A percentile compares a stretch with the other conserved stretches of the same genome.
These are phyloP conservation scores for Taeniopygia guttata DNA, from an alignment of 2,797 vertebrate genomes.

Conservation along the genomic window DNA sequence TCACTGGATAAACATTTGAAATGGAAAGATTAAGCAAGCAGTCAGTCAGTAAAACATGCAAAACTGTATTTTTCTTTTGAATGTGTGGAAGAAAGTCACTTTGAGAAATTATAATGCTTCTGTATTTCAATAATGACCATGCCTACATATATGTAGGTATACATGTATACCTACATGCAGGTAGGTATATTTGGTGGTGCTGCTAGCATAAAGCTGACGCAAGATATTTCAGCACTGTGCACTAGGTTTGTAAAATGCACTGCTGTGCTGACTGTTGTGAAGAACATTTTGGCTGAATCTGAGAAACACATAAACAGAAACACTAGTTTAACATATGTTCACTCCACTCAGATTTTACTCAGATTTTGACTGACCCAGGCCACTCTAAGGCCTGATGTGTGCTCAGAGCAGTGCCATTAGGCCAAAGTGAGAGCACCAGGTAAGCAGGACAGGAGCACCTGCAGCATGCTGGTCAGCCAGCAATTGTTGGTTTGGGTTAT, in stretches of 20 bases:
- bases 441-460: background rate
- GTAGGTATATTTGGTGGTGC: background rate
- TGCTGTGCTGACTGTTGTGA: background rate
- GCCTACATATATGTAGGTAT: background rate
- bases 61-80: background rate
- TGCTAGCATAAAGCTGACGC: background rate
- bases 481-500: background rate
- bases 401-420: accelerated
- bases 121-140: background rate
- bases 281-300: background rate
- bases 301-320: background rate
- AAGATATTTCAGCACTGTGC: background rate
- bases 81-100: background rate
- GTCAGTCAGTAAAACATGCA: background rate
- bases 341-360: background rate
- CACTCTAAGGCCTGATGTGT: too few species aligned
- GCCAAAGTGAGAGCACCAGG: background rate
- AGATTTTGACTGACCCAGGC: background rate
- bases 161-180: too few species aligned
- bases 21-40: background rate
- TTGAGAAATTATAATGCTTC: background rate
- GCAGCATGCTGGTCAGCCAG: background rate
- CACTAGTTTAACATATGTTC: background rate
- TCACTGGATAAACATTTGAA: background rate
- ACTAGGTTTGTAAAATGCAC: background rate